Evolutionary conservation across 2,888 invertebrate genomes (phyloP).

Genomic region (Nemapogon koenigi): DNA sequence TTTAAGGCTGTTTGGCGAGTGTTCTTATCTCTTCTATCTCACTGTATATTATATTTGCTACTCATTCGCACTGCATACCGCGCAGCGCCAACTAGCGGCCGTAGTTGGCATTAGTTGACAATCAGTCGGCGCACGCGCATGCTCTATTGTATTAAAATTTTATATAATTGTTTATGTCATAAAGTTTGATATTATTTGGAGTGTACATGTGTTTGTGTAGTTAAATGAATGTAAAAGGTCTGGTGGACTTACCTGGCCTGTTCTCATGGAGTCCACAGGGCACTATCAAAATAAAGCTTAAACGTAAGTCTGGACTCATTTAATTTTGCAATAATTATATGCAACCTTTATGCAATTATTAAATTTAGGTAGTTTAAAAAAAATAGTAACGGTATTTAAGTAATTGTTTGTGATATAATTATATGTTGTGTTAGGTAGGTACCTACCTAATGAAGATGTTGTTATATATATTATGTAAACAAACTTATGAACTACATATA

Average conservation of each 20-base stretch:
- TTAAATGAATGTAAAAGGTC: slow-evolving; percentile 56
- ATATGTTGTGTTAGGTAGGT: too few species aligned
- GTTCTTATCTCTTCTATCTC: slow-evolving; percentile 21
- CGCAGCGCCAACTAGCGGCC: slow-evolving; percentile 41
- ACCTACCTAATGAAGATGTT: too few species aligned
- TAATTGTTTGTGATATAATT: too few species aligned
- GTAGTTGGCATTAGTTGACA: slow-evolving; percentile 39
- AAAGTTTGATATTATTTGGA: slow-evolving; percentile 24
- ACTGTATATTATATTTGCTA: slow-evolving; percentile 3
- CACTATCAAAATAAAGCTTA: slow-evolving; percentile 59
- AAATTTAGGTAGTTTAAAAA: neutral
- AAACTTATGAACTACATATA: too few species aligned
- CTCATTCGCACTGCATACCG: neutral
- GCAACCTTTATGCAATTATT: neutral
- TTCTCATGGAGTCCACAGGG: slow-evolving; percentile 58
- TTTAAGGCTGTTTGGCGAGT: slow-evolving; percentile 30
- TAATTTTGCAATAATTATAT: neutral
- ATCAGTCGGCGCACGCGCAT: slow-evolving; percentile 41
- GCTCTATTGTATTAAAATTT: slow-evolving; percentile 24
- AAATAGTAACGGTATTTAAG: neutral
- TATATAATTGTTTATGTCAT: slow-evolving; percentile 1
- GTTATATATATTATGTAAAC: too few species aligned
- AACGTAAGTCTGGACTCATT: slow-evolving; percentile 37
- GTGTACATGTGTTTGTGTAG: slow-evolving; percentile 26
- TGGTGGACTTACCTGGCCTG: slow-evolving; percentile 51